Evolutionary conservation across 1,140 invertebrate species (phyloP).

Genomic region (Reticulitermes speratus): DNA sequence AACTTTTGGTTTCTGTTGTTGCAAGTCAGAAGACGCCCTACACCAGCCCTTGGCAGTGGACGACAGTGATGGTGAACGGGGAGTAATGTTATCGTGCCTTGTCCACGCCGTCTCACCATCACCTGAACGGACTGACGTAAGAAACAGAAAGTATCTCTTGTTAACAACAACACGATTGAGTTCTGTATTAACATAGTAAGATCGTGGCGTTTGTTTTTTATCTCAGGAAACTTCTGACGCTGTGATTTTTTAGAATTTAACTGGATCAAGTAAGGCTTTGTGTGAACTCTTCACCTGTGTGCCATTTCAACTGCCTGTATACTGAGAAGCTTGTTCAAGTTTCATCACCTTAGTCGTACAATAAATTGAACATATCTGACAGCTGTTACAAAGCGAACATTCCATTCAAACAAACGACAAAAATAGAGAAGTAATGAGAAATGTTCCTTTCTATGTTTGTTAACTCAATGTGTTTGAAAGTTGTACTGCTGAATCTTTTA

Average conservation of each 20-base stretch:
- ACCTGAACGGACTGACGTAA: background rate
- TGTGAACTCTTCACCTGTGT: constrained; percentile 22
- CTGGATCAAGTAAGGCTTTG: background rate
- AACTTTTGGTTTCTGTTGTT: constrained; percentile 29
- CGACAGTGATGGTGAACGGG: constrained; percentile 54
- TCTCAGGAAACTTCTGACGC: constrained; percentile 34
- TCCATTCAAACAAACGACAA: constrained; percentile 15
- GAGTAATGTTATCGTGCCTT: constrained; percentile 51
- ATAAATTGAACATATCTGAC: background rate
- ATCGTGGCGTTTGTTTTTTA: background rate
- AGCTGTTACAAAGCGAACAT: background rate
- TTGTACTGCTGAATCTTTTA: background rate
- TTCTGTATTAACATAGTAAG: background rate
- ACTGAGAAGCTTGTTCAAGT: background rate
- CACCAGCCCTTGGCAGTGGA: constrained; percentile 55
- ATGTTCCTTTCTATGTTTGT: constrained; percentile 8
- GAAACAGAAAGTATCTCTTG: background rate
- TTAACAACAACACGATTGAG: background rate
- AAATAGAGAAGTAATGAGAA: constrained; percentile 1
- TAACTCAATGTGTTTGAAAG: background rate
- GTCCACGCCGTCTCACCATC: constrained; percentile 28
- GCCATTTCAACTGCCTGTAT: constrained; percentile 21
- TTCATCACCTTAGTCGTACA: background rate
- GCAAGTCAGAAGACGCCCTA: constrained; percentile 41
- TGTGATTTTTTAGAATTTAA: constrained; percentile 28